Conservation (phyloP, 2,113 vertebrate species). For the Clarias gariepinus region DNA sequence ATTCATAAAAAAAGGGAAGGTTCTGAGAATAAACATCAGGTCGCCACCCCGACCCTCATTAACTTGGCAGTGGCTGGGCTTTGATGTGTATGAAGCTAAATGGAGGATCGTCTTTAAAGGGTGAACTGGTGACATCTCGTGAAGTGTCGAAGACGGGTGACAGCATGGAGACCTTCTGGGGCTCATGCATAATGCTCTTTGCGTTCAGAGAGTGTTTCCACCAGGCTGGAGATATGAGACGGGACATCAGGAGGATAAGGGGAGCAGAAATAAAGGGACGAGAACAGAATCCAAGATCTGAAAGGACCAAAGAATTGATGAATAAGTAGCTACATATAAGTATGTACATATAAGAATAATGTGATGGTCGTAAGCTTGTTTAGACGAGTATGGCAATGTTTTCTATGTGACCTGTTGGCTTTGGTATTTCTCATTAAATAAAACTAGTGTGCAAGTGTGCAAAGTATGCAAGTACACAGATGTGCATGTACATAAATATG, state of each 20-base stretch:
- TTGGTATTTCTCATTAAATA: not conserved
- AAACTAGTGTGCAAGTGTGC: not conserved
- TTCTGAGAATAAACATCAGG: not conserved
- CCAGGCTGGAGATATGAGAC: slow-evolving; percentile 61
- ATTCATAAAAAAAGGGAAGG: not conserved
- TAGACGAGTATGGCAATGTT: not conserved
- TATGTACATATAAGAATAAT: no score
- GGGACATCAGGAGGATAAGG: slow-evolving; percentile 47
- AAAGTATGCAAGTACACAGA: not conserved
- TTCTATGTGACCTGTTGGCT: not conserved
- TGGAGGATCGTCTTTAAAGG: slow-evolving; percentile 58
- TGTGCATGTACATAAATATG: not conserved
- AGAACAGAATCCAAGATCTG: not conserved
- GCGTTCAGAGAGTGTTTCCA: slow-evolving; percentile 67
- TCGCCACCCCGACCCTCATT: slow-evolving; percentile 32
- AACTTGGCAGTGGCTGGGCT: slow-evolving; percentile 59
- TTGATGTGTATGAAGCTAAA: slow-evolving; percentile 52
- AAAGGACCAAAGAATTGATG: not conserved
- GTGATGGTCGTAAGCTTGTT: not conserved
- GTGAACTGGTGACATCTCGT: slow-evolving; percentile 58
- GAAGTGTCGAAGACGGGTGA: slow-evolving; percentile 56
- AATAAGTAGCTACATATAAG: no score
- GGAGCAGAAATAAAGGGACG: not conserved
- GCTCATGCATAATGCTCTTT: slow-evolving; percentile 82
- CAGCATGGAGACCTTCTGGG: slow-evolving; percentile 75